Base-by-base conservation (phyloP, 2,797 vertebrate species). In the Rhinatrema bivittatum region DNA sequence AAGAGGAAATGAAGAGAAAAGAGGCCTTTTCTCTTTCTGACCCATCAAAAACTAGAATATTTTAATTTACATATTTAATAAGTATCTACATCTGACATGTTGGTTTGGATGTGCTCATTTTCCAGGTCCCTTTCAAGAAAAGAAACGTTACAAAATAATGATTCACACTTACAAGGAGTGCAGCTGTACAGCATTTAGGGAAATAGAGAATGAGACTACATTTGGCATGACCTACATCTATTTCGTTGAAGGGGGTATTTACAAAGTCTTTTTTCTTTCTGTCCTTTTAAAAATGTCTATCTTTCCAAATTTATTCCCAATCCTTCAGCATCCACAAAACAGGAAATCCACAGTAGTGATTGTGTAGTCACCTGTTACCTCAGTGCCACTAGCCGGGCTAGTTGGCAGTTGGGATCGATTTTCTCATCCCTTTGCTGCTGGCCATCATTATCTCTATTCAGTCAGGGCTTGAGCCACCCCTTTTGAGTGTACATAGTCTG, bases 221-320 rank as follows among this genome's bases (percentile, higher is more conserved):
- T 76, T 74, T 5, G 85, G 72, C 60, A 65, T 58, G 4, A 62
- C 71, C 3, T 70, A 74, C 20, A 78, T 77, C 47, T 87, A 84
- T 23, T 52, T 60, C 30, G 18, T 19, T 5, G 82, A 90, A 84
- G 88, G 82, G 82, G 37, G 87, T 91, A 68, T 74, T n/a, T n/a
- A n/a, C n/a, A n/a, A n/a, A n/a, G 83, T 62, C 16, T 33, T 16
- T 14, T 37, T 7, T 20, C 29, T 16, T 42, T 58, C 21, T 17
- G 22, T 13, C 19, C 32, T 32, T 46, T 10, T 33, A 19, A 18
- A 9, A 8, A 12, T n/a, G n/a, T n/a, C n/a, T n/a, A n/a, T n/a
- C n/a, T n/a, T n/a, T n/a, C n/a, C n/a, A n/a, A n/a, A n/a, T n/a
- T n/a, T n/a, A n/a, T n/a, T n/a, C n/a, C n/a, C n/a, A n/a, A n/a